A percentile compares a stretch with the other conserved stretches of the same genome.
Evolutionary conservation across 2,113 vertebrate genomes (phyloP).

Genomic region (Hippolais icterina): DNA sequence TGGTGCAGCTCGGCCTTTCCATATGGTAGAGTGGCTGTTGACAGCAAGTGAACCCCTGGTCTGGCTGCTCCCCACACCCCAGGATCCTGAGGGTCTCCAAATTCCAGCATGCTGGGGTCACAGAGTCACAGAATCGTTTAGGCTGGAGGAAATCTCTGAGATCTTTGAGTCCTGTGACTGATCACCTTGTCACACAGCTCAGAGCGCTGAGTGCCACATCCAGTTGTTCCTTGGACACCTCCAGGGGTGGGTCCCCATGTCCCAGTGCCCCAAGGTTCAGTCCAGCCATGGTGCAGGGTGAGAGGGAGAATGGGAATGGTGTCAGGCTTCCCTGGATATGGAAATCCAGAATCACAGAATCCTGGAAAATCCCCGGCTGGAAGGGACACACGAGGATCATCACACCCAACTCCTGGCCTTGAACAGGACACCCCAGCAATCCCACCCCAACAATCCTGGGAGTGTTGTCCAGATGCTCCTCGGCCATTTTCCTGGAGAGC

Average conservation of each 20-base stretch:
- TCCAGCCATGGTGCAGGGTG: accelerated
- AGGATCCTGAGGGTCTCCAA: not conserved
- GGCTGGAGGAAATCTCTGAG: not conserved
- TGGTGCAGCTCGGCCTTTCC: not conserved
- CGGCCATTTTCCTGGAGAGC: not conserved
- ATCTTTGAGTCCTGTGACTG: accelerated
- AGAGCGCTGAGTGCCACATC: not conserved
- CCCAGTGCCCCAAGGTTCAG: not conserved
- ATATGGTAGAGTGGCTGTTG: accelerated
- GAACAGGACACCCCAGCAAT: not conserved
- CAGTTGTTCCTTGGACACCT: not conserved
- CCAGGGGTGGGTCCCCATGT: too few species aligned
- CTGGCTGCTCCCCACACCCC: not conserved
- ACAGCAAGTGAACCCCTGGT: accelerated
- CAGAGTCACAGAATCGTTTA: not conserved
- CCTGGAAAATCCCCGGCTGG: not conserved
- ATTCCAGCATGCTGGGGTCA: not conserved
- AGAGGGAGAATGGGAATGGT: not conserved
- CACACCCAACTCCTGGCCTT: not conserved
- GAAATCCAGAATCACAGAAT: not conserved
- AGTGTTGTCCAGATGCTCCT: too few species aligned
- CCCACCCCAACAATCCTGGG: not conserved
- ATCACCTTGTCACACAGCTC: not conserved
- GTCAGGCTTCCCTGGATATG: not conserved
- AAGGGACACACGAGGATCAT: not conserved